Conservation (phyloP, 1,140 invertebrate species). For the Leptopilina boulardi region DNA sequence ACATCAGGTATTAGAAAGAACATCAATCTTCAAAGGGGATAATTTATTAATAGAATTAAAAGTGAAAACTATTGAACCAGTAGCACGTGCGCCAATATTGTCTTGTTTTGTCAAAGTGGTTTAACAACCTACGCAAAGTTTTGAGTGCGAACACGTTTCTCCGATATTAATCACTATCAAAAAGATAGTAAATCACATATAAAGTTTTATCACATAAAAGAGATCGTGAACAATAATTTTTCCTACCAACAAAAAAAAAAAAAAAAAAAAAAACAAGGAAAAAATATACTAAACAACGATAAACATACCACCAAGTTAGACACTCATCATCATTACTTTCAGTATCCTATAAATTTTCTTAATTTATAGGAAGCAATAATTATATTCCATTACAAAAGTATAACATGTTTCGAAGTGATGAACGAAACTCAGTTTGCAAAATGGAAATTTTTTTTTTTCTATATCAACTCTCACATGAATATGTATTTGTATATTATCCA, state of each 20-base stretch:
- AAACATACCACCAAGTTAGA: not conserved
- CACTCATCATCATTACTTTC: no score
- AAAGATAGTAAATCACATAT: not conserved
- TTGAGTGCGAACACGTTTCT: conserved; percentile 53
- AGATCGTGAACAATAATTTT: not conserved
- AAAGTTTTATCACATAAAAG: not conserved
- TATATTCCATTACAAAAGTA: not conserved
- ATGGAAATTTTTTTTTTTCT: not conserved
- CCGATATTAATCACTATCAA: conserved; percentile 60
- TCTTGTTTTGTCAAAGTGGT: conserved; percentile 63
- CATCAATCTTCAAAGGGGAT: conserved; percentile 50
- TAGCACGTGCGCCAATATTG: conserved; percentile 67
- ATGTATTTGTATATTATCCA: not conserved
- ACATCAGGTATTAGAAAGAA: not conserved
- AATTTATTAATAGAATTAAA: conserved; percentile 66
- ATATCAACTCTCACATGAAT: not conserved
- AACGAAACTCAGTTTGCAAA: not conserved
- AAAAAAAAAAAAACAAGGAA: not conserved
- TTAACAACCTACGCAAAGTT: conserved; percentile 63
- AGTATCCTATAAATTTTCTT: no score
- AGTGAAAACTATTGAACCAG: conserved; percentile 65
- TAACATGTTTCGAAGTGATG: not conserved
- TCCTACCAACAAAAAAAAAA: not conserved
- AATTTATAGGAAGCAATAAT: no score
- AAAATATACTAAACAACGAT: not conserved